Evolutionary conservation across 2,888 invertebrate genomes (phyloP), one percentile per base, ranked within the genome.

Genomic region (Hirtodrosophila trivittata): DNA sequence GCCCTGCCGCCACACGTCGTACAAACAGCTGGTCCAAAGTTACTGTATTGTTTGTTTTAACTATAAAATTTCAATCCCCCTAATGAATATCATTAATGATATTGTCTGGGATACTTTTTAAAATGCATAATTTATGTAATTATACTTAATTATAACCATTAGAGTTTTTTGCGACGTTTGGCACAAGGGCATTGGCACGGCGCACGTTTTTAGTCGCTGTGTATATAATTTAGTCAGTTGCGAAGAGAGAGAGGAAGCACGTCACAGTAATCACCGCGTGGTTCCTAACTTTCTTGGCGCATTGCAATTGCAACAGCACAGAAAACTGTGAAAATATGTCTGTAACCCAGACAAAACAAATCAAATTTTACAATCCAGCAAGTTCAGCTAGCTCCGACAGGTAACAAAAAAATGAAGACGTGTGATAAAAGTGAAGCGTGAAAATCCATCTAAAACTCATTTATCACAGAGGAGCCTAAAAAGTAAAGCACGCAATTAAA

Each of bases 341-440:
- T 75, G 75, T 70, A 51, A 70, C 80, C 21, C 89, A 88, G 72
- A 75, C 86, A 71, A 90, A 90, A 73, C 93, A 89, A 87, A 87
- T 92, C 87, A 94, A 93, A 89, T 94, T 95, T 87, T 96, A 96
- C 91, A 83, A 87, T 71, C 95, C 96, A 75, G 96, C 96, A 82
- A 97, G 97, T 90, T 97, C 97, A 63, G 97, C 96, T 71, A 97
- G 97, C 91, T 97, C 97, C 69, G 97, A 97, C 92, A 96, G 96
- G 96, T 96, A 94, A 92, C 64, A 52, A 65, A 65, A 38, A 38
- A 35, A 65, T 37, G 9, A 68, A 39, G 46, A 51, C 35, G 33
- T 54, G 30, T 54, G 62, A 43, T 38, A 62, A 60, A 39, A 67
- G 57, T 77, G 60, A 84, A 46, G 77, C 43, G 75, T 57, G 51